Base-by-base conservation (phyloP, 2,888 invertebrate genomes). In the Agriopis aurantiaria region DNA sequence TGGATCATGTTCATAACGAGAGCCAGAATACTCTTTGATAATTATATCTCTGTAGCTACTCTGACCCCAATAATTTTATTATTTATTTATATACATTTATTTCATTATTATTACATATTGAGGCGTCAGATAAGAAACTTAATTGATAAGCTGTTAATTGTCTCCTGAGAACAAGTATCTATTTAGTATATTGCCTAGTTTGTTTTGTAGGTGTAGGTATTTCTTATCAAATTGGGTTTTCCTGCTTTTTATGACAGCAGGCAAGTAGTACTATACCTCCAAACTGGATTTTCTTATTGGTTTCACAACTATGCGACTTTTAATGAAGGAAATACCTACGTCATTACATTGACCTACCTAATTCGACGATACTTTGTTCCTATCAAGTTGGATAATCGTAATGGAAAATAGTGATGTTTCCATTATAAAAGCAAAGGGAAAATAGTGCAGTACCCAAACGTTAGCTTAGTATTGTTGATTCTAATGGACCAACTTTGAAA, bases 181-280 rank as follows among this genome's bases (percentile, higher is more conserved):
- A 14, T 14, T 7, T 23, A 23, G 17, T 23, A 17, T 43, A 57
- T 11, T 10, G 56, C 14, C 6, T 57, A 55, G 41, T 41, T 41
- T 56, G 5, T 43, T 41, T 41, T 56, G 5, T 43, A 41, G 11
- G 9, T 23, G 17, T 11, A 14, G 17, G 14, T 57, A 43, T 57
- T 57, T 57, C 14, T 43, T 61, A 61, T 51, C 61, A 61, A 61
- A 61, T 43, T 61, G 61, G 45, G 12, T 33, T 63, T 63, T 33
- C 62, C 55, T 63, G 53, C 33, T 46, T 53, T 63, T 55, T 61
- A 52, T 43, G 61, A 61, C 61, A 51, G 11, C 41, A 52, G 14
- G 11, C 41, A 48, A 1, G 33, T 33, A 33, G 5, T 33, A n/a
- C n/a, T n/a, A 33, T 33, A 33, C 33, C n/a, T n/a, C n/a, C 12